phyloP scores from a whole-genome alignment of 2,113 vertebrate genomes.

The Butastur rufipennis region DNA sequence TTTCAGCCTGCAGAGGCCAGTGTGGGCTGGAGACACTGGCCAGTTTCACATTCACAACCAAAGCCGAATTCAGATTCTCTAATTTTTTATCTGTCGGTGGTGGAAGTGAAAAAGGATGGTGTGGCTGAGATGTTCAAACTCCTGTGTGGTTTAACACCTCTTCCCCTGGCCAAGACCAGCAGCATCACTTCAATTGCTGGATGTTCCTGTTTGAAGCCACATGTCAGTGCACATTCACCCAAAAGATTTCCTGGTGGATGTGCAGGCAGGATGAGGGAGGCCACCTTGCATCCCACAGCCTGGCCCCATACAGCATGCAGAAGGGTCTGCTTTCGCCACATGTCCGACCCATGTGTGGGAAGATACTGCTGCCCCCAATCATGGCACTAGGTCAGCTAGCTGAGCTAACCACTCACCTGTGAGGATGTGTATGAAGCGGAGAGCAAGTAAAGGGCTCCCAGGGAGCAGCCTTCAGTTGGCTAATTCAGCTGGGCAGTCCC shows the following conservation, averaged over 20 bases:
- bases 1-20: background rate
- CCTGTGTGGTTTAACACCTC: background rate
- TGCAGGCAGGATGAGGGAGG: background rate
- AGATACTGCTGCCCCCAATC: background rate
- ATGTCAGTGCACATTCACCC: background rate
- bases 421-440: background rate
- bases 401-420: background rate
- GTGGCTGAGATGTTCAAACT: background rate
- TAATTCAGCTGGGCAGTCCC: background rate
- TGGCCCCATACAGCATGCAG: background rate
- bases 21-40: background rate
- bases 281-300: background rate
- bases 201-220: background rate
- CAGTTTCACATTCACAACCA: background rate
- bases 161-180: background rate
- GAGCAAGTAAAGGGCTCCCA: background rate
- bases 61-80: background rate
- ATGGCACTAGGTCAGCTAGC: background rate
- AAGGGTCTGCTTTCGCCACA: background rate
- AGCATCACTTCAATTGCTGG: background rate
- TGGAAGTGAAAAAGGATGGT: background rate
- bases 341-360: fast-evolving
- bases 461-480: background rate
- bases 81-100: background rate
- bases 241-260: background rate